Conservation (phyloP, 2,797 vertebrate species). For the Pseudomugil tenellus region DNA sequence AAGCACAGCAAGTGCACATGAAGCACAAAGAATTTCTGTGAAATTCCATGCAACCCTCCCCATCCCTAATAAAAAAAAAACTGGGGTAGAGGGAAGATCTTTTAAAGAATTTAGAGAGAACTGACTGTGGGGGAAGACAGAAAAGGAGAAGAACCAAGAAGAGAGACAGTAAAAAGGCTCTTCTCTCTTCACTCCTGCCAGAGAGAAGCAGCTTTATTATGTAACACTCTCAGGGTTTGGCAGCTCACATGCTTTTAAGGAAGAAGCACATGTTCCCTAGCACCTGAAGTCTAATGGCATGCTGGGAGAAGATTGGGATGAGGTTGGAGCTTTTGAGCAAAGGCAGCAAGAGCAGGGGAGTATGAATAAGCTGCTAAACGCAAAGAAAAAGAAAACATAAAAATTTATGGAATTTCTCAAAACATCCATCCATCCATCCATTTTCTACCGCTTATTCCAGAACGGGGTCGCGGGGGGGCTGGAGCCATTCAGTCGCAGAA, state of each 20-base stretch:
- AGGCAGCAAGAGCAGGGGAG: conserved; percentile 22
- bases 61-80: too few relatives aligned
- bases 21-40: conserved; percentile 14
- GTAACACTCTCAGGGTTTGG: conserved; percentile 69
- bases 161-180: conserved; percentile 43
- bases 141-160: conserved; percentile 29
- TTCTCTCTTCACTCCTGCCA: conserved; percentile 57
- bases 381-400: not conserved
- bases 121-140: conserved; percentile 13
- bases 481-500: not conserved
- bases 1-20: conserved; percentile 19
- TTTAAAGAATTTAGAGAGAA: conserved; percentile 11
- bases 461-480: too few relatives aligned
- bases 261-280: conserved; percentile 72
- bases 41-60: too few relatives aligned
- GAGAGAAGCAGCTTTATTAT: conserved; percentile 70
- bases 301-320: conserved; percentile 42
- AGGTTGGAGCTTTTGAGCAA: conserved; percentile 38
- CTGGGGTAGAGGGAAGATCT: not conserved
- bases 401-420: not conserved
- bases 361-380: conserved; percentile 10
- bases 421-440: too few relatives aligned
- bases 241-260: conserved; percentile 77
- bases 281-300: conserved; percentile 65
- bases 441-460: too few relatives aligned